Evolutionary conservation across 2,113 vertebrate genomes (phyloP).

Genomic region (Thunnus thynnus): DNA sequence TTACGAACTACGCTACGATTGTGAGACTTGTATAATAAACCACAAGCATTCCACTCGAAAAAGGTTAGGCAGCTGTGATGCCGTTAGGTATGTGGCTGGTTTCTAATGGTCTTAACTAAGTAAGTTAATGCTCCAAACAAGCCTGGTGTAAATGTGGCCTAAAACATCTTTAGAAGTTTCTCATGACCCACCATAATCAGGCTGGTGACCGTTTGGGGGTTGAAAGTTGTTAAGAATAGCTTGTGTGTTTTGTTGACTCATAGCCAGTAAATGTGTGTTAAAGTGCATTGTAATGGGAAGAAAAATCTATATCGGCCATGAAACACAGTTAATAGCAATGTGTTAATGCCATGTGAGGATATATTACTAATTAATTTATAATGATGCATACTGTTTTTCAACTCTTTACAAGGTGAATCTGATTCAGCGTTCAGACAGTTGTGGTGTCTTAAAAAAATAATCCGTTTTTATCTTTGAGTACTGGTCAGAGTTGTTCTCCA

Average conservation of each 20-base stretch:
- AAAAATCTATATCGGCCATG: not conserved
- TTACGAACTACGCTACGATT: not conserved
- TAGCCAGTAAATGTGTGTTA: not conserved
- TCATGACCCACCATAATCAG: not conserved
- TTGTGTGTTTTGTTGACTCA: not conserved
- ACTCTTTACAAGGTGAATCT: not conserved
- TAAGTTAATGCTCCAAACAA: constrained; percentile 24
- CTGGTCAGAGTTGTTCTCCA: not conserved
- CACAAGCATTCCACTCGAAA: not conserved
- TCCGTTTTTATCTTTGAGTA: not conserved
- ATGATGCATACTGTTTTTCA: not conserved
- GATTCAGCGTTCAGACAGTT: not conserved
- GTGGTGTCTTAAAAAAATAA: not conserved
- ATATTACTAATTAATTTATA: not conserved
- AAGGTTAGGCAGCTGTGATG: not conserved
- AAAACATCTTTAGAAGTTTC: not conserved
- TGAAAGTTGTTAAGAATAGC: not conserved
- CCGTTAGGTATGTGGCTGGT: constrained; percentile 10
- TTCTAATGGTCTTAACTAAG: constrained; percentile 13
- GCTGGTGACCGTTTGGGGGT: not conserved
- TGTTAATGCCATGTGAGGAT: not conserved
- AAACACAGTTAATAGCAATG: not conserved
- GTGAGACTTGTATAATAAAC: constrained; percentile 20
- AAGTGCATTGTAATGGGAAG: not conserved
- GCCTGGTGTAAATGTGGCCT: not conserved